Percentiles rank a stretch among this genome's conserved stretches.
Conservation (phyloP, 2,888 invertebrate genomes). For the Elmis aenea region DNA sequence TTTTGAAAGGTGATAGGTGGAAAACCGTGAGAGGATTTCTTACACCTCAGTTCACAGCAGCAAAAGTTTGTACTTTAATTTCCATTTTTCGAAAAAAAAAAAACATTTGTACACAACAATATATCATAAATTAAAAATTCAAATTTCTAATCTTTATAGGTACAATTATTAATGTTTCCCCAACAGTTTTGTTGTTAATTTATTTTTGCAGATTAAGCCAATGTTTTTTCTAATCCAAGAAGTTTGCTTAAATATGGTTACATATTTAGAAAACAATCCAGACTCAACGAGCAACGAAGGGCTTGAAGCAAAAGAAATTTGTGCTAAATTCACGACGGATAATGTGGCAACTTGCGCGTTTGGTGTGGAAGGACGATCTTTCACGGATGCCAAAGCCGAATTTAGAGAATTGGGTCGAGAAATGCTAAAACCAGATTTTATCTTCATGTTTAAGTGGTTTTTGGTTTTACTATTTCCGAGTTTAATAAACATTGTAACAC, state of each 20-base stretch:
- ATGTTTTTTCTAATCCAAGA: constrained; percentile 48
- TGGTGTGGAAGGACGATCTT: constrained; percentile 43
- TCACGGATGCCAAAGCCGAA: constrained; percentile 23
- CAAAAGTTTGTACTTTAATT: constrained; percentile 35
- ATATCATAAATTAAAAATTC: no score
- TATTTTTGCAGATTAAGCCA: constrained; percentile 43
- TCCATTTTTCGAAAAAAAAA: no score
- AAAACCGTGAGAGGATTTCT: constrained; percentile 47
- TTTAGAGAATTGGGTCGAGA: neutral
- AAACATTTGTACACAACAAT: no score
- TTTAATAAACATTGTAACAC: no score
- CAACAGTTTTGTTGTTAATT: no score
- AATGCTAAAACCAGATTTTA: neutral
- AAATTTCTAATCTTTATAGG: no score
- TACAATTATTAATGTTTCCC: no score
- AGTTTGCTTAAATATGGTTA: constrained; percentile 43
- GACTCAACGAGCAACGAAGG: constrained; percentile 34
- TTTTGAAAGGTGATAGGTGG: constrained; percentile 48
- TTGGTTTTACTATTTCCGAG: no score
- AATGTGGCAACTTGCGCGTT: constrained; percentile 45
- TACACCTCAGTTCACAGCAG: constrained; percentile 49
- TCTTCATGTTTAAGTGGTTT: no score
- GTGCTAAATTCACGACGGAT: constrained; percentile 43
- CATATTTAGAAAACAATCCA: constrained; percentile 39
- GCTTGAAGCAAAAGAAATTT: constrained; percentile 44